Evolutionary conservation across 1,140 invertebrate genomes (phyloP), one percentile per base, ranked within the genome.

Genomic region (Aleiodes sp.): DNA sequence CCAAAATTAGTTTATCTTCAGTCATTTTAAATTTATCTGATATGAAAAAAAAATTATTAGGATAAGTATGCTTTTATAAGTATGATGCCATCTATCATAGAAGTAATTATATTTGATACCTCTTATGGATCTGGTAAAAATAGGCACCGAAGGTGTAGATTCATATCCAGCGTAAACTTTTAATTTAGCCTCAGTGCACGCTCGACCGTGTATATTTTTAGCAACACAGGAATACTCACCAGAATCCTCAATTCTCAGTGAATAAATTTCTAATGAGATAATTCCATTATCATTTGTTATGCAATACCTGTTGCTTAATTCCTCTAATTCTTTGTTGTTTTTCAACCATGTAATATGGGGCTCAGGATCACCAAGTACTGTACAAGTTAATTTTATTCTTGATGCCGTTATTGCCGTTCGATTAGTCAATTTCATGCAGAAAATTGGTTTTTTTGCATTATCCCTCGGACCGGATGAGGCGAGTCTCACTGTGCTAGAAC

Each of bases 311-410:
- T 87, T 77, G 75, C 87, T 80, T 78, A 75, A 86, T 73, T 67
- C 83, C 72, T 81, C 76, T 4, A 93, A 71, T n/a, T 88, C 83
- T 41, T 88, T 80, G 4, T 91, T 91, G 80, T 96, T 92, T 79
- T 93, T 96, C 14, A 91, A 91, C 95, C 95, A 98, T 71, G 91
- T 90, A 2, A 98, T 87, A 52, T 88, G 88, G 0, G 94, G 93
- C 73, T 94, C 93, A 0, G 94, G 91, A 69, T 89, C 88, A n/a
- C 93, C 93, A 57, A 96, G 88, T 0, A 97, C 90, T 65, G 92
- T 92, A 79, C 96, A 98, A 2, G 92, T 91, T n/a, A 99, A 83
- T 76, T 92, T 92, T 1, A 95, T 90, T 70, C 89, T 87, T 24
- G 91, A 91, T 8, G 91, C 91, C 76, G 91, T 90, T 0, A 91